These are phyloP conservation scores for Zapornia atra DNA, from an alignment of 2,113 vertebrate species.

Conservation along the genomic window DNA sequence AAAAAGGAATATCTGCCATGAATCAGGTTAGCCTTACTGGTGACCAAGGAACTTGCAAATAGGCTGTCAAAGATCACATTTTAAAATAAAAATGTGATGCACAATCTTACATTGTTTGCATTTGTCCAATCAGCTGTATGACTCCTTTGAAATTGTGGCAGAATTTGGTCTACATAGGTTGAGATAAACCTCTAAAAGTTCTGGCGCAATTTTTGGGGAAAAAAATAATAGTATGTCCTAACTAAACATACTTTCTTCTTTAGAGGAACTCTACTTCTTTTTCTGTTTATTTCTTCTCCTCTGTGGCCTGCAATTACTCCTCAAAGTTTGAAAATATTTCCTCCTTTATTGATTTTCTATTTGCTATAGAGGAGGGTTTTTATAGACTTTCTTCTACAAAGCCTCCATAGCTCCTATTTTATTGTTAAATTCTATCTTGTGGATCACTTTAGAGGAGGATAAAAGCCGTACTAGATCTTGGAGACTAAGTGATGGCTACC, in stretches of 20 bases:
- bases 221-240: not conserved
- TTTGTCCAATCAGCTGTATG: not conserved
- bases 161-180: not conserved
- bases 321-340: not conserved
- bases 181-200: not conserved
- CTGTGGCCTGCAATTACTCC: not conserved
- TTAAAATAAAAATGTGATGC: not conserved
- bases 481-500: not conserved
- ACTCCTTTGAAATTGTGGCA: not conserved
- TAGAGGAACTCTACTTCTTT: not conserved
- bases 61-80: not conserved
- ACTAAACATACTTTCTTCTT: not conserved
- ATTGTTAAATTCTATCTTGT: not conserved
- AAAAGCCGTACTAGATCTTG: not conserved
- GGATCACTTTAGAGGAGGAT: not conserved
- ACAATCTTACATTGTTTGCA: not conserved
- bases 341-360: not conserved
- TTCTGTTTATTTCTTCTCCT: not conserved
- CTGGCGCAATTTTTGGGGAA: fast-evolving
- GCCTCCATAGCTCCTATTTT: not conserved
- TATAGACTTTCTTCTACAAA: not conserved
- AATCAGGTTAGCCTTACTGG: not conserved
- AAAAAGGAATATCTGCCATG: not conserved
- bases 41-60: not conserved
- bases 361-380: not conserved